Evolutionary conservation across 53 echinoderm and acorn worm species (phyloP), one percentile per base, ranked within the genome.

Genomic region (Zoroaster sp.): DNA sequence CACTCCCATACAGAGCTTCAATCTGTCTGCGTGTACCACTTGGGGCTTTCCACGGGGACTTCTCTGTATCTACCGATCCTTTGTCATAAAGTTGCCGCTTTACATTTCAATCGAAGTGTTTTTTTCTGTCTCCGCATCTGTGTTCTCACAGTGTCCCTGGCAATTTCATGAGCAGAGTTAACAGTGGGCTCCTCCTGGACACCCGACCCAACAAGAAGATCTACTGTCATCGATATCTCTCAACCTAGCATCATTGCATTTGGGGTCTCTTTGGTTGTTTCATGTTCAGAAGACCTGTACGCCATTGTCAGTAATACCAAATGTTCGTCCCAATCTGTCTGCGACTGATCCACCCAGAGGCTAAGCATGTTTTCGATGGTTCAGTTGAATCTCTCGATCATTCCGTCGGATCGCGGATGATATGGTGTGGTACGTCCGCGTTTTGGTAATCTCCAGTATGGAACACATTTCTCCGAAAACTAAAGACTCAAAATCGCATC

Each of bases 301-400:
- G 88, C 92, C 92, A 92, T 92, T 39, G 71, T 25, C 3, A 89
- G 77, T 8, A 75, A 75, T 28, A 86, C 85, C 6, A 89, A 83
- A 43, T 75, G 89, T 7, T 74, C 49, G n/a, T 88, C 75, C 83
- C 88, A 88, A 44, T 92, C 92, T 4, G 52, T 81, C 67, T 92
- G 63, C 14, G 87, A 44, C 34, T 40, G 35, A 39, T 72, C 78
- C 21, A 80, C 73, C 30, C 87, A 77, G 13, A 55, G 43, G 18
- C 83, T 52, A 13, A 88, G 33, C 88, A 88, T 88, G 65, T 59
- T 59, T 40, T 55, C 71, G 6, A 93, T 65, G 17, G 91, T 87
- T 6, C 91, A 69, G 69, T 94, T 91, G 65, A 83, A 91, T 18
- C 93, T 35, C 85, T 89, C 86, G 21, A 89, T 49, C 89, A 88